Evolutionary conservation across 1,140 invertebrate genomes (phyloP), one percentile per base, ranked within the genome.

Genomic region (Belonocnema kinseyi): DNA sequence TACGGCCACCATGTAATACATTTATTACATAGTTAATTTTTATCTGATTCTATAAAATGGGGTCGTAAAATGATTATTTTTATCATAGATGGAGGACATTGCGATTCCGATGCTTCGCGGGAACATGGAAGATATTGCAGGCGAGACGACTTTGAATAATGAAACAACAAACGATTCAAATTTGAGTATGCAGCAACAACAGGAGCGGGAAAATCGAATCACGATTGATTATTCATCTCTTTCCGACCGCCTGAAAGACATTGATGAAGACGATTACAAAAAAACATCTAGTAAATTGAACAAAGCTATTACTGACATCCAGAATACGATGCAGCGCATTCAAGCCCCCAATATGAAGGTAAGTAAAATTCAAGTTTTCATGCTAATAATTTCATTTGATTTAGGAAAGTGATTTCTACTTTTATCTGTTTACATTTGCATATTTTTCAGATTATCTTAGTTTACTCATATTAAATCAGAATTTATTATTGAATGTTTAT

Each of bases 281-380:
- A 97, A 97, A 88, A 93, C 93, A 33, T 94, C 94, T 2, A 97
- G 98, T 82, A 95, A 94, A 86, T 90, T 99, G 75, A 94, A 95
- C 61, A 98, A 97, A 90, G 94, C 95, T 66, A 96, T 99, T 58
- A 95, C 96, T 84, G 95, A 97, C 70, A 94, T 99, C 82, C 94
- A 97, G 85, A 95, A 95, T 84, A 96, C 95, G 11, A 93, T 99
- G 73, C 96, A 98, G 85, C 97, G 98, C 85, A 99, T 99, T 86
- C 97, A 99, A 93, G 98, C 98, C 5, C 99, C 99, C 0, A 99
- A 99, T 90, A 97, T 99, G 95, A 97, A 96, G 92, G 97, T 94
- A 91, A 33, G 26, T 33, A 33, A 33, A 33, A 33, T 33, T 33
- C 26, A 33, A 33, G 2, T 33, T 33, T 33, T 33, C 26, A 3